A percentile compares a stretch with the other conserved stretches of the same genome.
phyloP scores from a whole-genome alignment of 2,113 vertebrate genomes.

The Sorex araneus region DNA sequence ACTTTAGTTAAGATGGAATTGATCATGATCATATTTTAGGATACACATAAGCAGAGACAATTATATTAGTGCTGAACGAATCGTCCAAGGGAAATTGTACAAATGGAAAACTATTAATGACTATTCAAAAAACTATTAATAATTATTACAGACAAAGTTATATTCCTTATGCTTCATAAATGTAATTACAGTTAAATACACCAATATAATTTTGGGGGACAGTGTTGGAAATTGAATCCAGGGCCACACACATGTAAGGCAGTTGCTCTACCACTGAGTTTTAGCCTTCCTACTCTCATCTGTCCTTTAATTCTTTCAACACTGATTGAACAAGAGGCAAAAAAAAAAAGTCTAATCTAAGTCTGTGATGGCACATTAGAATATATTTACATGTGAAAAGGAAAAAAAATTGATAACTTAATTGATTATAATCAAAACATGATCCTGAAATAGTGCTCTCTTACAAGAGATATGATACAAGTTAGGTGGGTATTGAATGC shows the following conservation, averaged over 20 bases:
- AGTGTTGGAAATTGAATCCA: too few species aligned
- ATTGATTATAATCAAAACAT: constrained; percentile 24
- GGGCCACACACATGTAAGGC: too few species aligned
- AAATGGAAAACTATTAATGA: constrained; percentile 8
- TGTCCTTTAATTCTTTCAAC: constrained; percentile 21
- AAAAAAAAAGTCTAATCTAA: background rate
- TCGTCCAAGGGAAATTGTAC: background rate
- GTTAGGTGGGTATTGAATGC: too few species aligned
- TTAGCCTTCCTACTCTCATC: too few species aligned
- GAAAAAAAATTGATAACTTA: background rate
- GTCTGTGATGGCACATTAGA: background rate
- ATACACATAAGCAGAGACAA: constrained; percentile 23
- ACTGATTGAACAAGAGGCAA: background rate
- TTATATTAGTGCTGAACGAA: background rate
- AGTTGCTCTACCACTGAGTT: too few species aligned
- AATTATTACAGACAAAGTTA: background rate
- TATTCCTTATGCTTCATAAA: constrained; percentile 6
- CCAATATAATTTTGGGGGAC: background rate
- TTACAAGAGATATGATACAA: background rate
- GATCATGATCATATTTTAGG: constrained; percentile 48
- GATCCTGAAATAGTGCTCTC: background rate
- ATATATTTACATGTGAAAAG: background rate
- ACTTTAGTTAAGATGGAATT: background rate
- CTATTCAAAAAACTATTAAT: background rate
- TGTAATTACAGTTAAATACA: background rate